Conservation (phyloP, 2,888 invertebrate genomes). For the Caenorhabditis drosophilae region DNA sequence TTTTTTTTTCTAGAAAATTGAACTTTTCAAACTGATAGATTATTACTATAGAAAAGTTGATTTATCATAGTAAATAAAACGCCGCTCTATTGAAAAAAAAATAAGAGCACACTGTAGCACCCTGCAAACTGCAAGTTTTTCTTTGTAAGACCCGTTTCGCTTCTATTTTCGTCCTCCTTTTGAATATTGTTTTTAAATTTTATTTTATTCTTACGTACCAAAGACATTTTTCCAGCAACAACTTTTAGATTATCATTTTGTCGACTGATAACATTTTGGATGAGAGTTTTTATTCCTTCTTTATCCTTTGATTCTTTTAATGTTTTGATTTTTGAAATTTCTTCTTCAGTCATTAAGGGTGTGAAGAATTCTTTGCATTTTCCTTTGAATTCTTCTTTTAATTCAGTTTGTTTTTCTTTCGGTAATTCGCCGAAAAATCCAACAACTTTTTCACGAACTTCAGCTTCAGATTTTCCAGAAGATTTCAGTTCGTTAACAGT, state of each 20-base stretch:
- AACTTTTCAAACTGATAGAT: no score
- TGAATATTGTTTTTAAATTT: no score
- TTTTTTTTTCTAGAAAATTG: no score
- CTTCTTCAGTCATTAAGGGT: constrained; percentile 30
- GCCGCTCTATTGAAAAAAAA: no score
- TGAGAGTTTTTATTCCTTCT: constrained; percentile 21
- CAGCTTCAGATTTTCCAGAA: constrained; percentile 41
- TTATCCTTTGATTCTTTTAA: constrained; percentile 22
- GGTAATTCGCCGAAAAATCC: constrained; percentile 48
- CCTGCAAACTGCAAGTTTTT: no score
- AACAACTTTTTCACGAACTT: constrained; percentile 48
- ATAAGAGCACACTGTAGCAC: no score
- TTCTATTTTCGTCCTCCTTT: no score
- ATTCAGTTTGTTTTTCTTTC: constrained; percentile 25
- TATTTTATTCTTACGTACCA: no score
- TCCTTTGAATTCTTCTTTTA: constrained; percentile 44
- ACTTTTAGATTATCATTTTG: constrained; percentile 32
- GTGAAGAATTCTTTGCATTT: constrained; percentile 44
- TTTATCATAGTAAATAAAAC: no score
- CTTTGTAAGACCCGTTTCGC: no score
- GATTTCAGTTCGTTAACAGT: constrained; percentile 17
- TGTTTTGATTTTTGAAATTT: constrained; percentile 28
- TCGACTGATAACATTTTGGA: constrained; percentile 32
- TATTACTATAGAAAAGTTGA: no score
- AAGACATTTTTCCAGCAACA: constrained; percentile 33